A percentile compares a stretch with the other conserved stretches of the same genome.
These are phyloP conservation scores for Agriopis marginaria DNA, from an alignment of 2,888 invertebrate species.

Conservation along the genomic window DNA sequence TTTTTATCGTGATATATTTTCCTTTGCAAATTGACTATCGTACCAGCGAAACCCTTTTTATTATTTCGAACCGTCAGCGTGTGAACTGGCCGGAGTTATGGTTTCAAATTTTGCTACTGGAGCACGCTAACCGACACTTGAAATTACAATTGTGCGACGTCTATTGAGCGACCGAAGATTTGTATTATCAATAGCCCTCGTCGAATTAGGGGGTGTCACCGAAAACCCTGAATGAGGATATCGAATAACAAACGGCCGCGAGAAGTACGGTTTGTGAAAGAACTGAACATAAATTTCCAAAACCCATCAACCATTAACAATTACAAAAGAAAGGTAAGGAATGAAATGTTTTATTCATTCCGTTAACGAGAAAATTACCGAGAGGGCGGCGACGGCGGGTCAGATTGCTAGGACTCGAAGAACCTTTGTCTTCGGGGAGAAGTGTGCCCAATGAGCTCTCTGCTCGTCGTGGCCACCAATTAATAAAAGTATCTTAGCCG, in stretches of 20 bases:
- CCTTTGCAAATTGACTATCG: constrained; percentile 70
- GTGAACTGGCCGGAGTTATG: constrained; percentile 43
- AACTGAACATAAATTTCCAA: constrained; percentile 79
- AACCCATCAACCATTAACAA: constrained; percentile 85
- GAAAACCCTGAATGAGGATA: constrained; percentile 57
- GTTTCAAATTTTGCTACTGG: constrained; percentile 44
- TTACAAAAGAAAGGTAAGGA: constrained; percentile 85
- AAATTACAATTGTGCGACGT: constrained; percentile 43
- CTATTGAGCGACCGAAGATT: constrained; percentile 36
- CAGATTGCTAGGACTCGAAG: constrained; percentile 81
- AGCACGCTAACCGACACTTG: constrained; percentile 29
- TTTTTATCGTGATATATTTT: constrained; percentile 77
- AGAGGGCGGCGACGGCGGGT: constrained; percentile 78
- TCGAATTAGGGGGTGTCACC: constrained; percentile 55
- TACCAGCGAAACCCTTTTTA: constrained; percentile 55
- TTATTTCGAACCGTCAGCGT: constrained; percentile 52
- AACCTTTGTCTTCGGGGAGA: constrained; percentile 82
- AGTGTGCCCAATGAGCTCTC: constrained; percentile 79
- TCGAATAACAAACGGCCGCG: constrained; percentile 68
- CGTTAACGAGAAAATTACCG: constrained; percentile 86
- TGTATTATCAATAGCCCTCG: constrained; percentile 46
- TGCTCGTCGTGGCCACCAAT: constrained; percentile 74
- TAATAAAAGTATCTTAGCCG: constrained; percentile 70
- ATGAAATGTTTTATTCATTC: constrained; percentile 86
- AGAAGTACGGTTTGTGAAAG: constrained; percentile 67